A percentile compares a stretch with the other conserved stretches of the same genome.
Conservation (phyloP, 1,140 invertebrate species). For the Pissodes strobi region DNA sequence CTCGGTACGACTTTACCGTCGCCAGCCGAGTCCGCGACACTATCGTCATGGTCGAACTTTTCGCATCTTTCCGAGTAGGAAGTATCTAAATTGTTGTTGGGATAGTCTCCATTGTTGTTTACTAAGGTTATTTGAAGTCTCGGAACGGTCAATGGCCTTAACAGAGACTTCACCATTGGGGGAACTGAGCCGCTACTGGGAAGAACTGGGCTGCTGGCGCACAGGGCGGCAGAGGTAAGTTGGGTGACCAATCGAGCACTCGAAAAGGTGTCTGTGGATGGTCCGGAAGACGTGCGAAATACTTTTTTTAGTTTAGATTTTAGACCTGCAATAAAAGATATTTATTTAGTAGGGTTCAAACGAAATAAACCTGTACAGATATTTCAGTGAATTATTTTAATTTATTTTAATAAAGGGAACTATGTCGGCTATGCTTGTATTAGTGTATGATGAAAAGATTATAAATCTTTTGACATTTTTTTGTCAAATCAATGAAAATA, state of each 20-base stretch:
- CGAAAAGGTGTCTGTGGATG: slow-evolving; percentile 55
- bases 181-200: slow-evolving; percentile 58
- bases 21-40: neutral
- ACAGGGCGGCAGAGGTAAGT: slow-evolving; percentile 65
- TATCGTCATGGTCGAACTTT: neutral
- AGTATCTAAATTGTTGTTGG: slow-evolving; percentile 35
- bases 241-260: slow-evolving; percentile 62
- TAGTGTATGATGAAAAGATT: no score
- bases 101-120: slow-evolving; percentile 48
- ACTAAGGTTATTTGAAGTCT: slow-evolving; percentile 59
- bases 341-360: neutral
- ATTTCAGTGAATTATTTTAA: no score
- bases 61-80: neutral
- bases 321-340: slow-evolving; percentile 43
- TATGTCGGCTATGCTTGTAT: no score
- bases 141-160: slow-evolving; percentile 65
- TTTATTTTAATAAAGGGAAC: no score
- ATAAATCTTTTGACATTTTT: no score
- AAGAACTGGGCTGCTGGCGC: slow-evolving; percentile 65
- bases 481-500: no score
- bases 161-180: slow-evolving; percentile 62
- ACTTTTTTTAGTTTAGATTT: slow-evolving; percentile 64
- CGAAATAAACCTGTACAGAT: no score
- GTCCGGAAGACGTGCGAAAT: slow-evolving; percentile 62
- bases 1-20: slow-evolving; percentile 19